phyloP scores from a whole-genome alignment of 2,113 vertebrate genomes.

The Struthidea cinerea region DNA sequence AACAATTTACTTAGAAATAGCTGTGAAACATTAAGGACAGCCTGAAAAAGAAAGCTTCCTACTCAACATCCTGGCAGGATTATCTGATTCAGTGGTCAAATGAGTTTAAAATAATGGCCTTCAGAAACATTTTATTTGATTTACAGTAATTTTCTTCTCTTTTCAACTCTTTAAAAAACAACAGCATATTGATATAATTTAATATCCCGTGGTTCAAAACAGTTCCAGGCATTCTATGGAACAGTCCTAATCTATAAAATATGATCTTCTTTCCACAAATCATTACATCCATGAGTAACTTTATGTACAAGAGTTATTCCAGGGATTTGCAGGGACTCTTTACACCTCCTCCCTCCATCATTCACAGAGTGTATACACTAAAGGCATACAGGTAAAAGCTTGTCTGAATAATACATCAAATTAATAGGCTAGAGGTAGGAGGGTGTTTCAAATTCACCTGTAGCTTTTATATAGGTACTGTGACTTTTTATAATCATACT shows the following conservation, averaged over 20 bases:
- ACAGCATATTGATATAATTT: neutral
- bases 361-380: neutral
- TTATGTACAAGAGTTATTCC: neutral
- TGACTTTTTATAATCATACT: neutral
- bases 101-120: slow-evolving; percentile 24
- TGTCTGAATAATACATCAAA: neutral
- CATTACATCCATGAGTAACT: slow-evolving; percentile 8
- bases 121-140: slow-evolving; percentile 9
- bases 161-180: neutral
- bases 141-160: slow-evolving; percentile 6
- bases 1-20: neutral
- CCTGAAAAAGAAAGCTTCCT: neutral
- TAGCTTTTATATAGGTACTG: neutral
- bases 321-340: neutral
- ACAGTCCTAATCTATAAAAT: neutral
- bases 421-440: neutral
- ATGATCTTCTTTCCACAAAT: neutral
- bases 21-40: neutral
- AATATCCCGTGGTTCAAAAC: neutral
- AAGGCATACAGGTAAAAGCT: neutral
- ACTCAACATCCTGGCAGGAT: neutral
- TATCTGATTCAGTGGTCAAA: slow-evolving; percentile 19
- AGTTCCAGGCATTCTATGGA: neutral
- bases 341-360: neutral
- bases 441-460: neutral